A percentile compares a stretch with the other conserved stretches of the same genome.
Evolutionary conservation across 1,140 invertebrate genomes (phyloP).

Genomic region (Tachypleus tridentatus): DNA sequence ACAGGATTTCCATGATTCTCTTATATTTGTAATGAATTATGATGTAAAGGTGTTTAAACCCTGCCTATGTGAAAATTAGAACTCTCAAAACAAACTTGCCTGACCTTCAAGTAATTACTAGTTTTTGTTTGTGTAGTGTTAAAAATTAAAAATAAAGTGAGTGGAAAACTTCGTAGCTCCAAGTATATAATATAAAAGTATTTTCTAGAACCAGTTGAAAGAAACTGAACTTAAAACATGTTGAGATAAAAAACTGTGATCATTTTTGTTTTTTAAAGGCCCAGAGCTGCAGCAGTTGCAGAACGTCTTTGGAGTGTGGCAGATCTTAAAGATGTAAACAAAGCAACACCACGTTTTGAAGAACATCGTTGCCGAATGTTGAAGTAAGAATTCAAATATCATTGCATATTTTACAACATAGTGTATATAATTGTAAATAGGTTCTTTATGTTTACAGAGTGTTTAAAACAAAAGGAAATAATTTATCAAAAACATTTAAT

Average conservation of each 20-base stretch:
- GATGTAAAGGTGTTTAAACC: no score
- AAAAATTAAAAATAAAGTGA: slow-evolving; percentile 8
- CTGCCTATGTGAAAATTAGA: no score
- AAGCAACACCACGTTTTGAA: slow-evolving; percentile 50
- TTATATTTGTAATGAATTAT: not conserved
- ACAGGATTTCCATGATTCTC: not conserved
- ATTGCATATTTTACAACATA: no score
- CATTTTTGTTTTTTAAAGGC: slow-evolving; percentile 31
- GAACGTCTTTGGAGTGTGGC: slow-evolving; percentile 63
- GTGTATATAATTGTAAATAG: no score
- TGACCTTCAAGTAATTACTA: not conserved
- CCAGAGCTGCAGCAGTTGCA: slow-evolving; percentile 64
- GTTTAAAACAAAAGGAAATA: no score
- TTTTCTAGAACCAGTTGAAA: not conserved
- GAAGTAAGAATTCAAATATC: slow-evolving; percentile 38
- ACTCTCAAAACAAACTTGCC: not conserved
- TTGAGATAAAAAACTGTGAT: slow-evolving; percentile 1
- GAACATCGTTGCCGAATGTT: slow-evolving; percentile 76
- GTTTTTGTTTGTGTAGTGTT: slow-evolving; percentile 7
- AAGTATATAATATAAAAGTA: not conserved
- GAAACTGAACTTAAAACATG: not conserved
- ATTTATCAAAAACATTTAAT: no score
- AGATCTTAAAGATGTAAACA: slow-evolving; percentile 29
- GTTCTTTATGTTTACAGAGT: no score
- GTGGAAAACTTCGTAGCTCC: slow-evolving; percentile 2